Conservation (phyloP, 1,140 invertebrate species). For the Neoseiulus cucumeris region DNA sequence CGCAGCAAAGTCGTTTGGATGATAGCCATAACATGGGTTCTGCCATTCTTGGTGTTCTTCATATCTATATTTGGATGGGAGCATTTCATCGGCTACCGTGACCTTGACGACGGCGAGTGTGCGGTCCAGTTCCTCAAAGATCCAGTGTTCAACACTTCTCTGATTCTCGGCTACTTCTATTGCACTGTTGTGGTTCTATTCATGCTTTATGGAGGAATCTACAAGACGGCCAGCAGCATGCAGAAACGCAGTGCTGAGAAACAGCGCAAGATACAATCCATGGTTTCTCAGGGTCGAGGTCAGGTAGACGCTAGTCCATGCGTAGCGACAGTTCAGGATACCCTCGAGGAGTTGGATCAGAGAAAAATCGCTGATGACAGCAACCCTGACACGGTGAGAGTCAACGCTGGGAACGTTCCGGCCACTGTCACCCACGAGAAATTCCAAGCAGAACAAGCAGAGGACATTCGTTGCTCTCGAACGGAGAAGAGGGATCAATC, state of each 20-base stretch:
- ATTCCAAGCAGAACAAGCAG: neutral
- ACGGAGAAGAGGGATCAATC: conserved; percentile 20
- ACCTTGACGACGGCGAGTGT: conserved; percentile 67
- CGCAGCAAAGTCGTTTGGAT: conserved; percentile 77
- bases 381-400: neutral
- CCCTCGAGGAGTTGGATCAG: neutral
- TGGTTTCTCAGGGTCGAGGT: conserved; percentile 62
- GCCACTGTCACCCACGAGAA: neutral
- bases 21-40: conserved; percentile 67
- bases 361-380: neutral
- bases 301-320: conserved; percentile 32
- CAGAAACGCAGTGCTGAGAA: conserved; percentile 91
- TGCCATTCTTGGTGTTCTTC: conserved; percentile 88
- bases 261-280: conserved; percentile 76
- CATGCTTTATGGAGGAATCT: conserved; percentile 88
- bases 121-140: conserved; percentile 95
- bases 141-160: conserved; percentile 83
- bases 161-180: conserved; percentile 97
- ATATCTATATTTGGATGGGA: conserved; percentile 98
- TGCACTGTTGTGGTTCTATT: conserved; percentile 79
- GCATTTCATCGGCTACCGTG: conserved; percentile 77
- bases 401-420: neutral
- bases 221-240: conserved; percentile 93
- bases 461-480: neutral
- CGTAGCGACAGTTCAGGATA: neutral